Evolutionary conservation across 2,888 invertebrate species (phyloP).

Genomic region (Drosophila silvestris): DNA sequence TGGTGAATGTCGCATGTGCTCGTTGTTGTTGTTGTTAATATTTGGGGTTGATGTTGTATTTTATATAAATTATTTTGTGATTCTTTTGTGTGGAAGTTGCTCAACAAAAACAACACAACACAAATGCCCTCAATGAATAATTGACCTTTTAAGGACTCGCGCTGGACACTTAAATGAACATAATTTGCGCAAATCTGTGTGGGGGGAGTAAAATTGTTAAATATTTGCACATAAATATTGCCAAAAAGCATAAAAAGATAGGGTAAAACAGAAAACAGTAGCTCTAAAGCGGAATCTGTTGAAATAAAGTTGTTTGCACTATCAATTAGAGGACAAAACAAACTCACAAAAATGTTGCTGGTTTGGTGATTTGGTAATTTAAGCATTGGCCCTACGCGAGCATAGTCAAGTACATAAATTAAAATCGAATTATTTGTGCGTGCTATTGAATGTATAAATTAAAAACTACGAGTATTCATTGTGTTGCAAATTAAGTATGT

Average conservation of each 20-base stretch:
- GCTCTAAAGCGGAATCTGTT: slow-evolving; percentile 20
- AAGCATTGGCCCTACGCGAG: slow-evolving; percentile 20
- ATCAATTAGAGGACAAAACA: slow-evolving; percentile 49
- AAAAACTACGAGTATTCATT: slow-evolving; percentile 56
- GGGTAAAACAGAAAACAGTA: background rate
- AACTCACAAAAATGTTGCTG: slow-evolving; percentile 30
- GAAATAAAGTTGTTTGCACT: slow-evolving; percentile 37
- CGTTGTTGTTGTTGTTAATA: slow-evolving; percentile 52
- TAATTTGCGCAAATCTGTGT: slow-evolving; percentile 78
- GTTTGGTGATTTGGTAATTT: slow-evolving; percentile 32
- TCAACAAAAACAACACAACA: slow-evolving; percentile 74
- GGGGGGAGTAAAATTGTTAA: slow-evolving; percentile 57
- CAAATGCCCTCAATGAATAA: slow-evolving; percentile 74
- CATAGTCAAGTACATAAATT: slow-evolving; percentile 53
- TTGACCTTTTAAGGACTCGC: slow-evolving; percentile 78
- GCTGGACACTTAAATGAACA: slow-evolving; percentile 76
- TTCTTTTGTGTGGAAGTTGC: slow-evolving; percentile 49
- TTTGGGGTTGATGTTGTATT: slow-evolving; percentile 54
- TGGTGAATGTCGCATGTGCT: slow-evolving; percentile 86
- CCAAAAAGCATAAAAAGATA: slow-evolving; percentile 15
- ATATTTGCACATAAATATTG: slow-evolving; percentile 52
- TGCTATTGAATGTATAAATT: slow-evolving; percentile 54
- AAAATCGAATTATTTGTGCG: slow-evolving; percentile 60
- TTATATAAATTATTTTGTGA: slow-evolving; percentile 34
- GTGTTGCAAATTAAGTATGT: slow-evolving; percentile 62